These are phyloP conservation scores for Caenorhabditis japonica DNA, from an alignment of 2,888 invertebrate species.

Conservation along the genomic window DNA sequence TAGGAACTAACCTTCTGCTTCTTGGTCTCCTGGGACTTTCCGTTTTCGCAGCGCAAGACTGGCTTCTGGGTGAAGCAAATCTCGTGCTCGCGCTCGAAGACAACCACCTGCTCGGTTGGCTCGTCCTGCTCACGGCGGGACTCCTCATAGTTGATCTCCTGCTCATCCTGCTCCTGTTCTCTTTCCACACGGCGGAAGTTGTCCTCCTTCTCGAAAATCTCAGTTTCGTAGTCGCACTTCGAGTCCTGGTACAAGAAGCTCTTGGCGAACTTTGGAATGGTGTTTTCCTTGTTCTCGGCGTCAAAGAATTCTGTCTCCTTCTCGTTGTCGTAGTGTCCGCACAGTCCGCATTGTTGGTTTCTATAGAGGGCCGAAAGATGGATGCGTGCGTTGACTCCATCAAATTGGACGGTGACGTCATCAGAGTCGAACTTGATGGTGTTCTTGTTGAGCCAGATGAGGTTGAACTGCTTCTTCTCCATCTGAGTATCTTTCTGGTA, in stretches of 20 bases:
- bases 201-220: slow-evolving; percentile 51
- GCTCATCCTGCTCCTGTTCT: slow-evolving; percentile 30
- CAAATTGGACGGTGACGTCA: slow-evolving; percentile 63
- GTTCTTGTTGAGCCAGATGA: slow-evolving; percentile 44
- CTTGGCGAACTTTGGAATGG: slow-evolving; percentile 67
- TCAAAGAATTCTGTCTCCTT: slow-evolving; percentile 35
- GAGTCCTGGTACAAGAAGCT: slow-evolving; percentile 65
- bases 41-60: slow-evolving; percentile 61
- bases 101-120: slow-evolving; percentile 61
- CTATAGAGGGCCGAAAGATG: slow-evolving; percentile 65
- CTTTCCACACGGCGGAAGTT: slow-evolving; percentile 55
- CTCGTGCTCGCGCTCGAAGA: slow-evolving; percentile 65
- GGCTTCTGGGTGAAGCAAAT: slow-evolving; percentile 72
- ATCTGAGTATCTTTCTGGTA: slow-evolving; percentile 50
- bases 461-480: slow-evolving; percentile 52
- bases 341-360: slow-evolving; percentile 75
- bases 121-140: slow-evolving; percentile 45
- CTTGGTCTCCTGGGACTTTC: slow-evolving; percentile 44
- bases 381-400: slow-evolving; percentile 68
- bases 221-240: slow-evolving; percentile 54
- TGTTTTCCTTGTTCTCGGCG: slow-evolving; percentile 49
- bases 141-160: slow-evolving; percentile 45
- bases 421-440: slow-evolving; percentile 51
- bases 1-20: slow-evolving; percentile 30
- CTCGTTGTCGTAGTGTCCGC: slow-evolving; percentile 75